phyloP scores from a whole-genome alignment of 2,888 invertebrate genomes.

The Xanthorhoe designata region DNA sequence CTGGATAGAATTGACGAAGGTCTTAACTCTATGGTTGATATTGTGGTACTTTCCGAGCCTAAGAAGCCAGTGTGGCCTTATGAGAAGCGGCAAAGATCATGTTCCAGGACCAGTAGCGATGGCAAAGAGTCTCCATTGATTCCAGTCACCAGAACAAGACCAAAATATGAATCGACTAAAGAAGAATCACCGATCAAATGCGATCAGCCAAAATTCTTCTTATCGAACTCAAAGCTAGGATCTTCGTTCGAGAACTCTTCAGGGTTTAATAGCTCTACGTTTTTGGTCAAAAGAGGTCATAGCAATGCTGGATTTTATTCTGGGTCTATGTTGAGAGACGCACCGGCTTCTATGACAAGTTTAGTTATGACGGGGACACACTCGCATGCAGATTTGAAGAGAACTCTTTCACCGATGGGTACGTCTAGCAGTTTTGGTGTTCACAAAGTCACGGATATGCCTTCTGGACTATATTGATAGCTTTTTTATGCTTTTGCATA shows the following conservation, averaged over 20 bases:
- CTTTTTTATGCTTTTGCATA: constrained; percentile 39
- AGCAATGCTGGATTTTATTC: constrained; percentile 88
- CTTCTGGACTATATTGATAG: constrained; percentile 89
- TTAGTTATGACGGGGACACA: constrained; percentile 76
- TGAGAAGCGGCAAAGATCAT: constrained; percentile 73
- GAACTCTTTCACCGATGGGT: constrained; percentile 73
- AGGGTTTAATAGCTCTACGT: constrained; percentile 79
- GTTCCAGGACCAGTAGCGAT: constrained; percentile 74
- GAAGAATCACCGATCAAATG: constrained; percentile 61
- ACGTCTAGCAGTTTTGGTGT: constrained; percentile 72
- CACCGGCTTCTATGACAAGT: constrained; percentile 80
- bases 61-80: constrained; percentile 75
- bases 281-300: constrained; percentile 87
- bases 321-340: constrained; percentile 81
- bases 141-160: constrained; percentile 65
- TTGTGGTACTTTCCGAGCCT: constrained; percentile 87
- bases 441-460: constrained; percentile 89
- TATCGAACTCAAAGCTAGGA: constrained; percentile 68
- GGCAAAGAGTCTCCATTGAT: constrained; percentile 72
- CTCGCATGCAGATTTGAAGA: constrained; percentile 77
- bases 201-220: constrained; percentile 70
- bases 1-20: constrained; percentile 91
- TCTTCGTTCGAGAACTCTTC: constrained; percentile 67
- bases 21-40: constrained; percentile 89
- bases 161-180: constrained; percentile 64